phyloP scores from a whole-genome alignment of 2,797 vertebrate genomes.

The Columba guinea region DNA sequence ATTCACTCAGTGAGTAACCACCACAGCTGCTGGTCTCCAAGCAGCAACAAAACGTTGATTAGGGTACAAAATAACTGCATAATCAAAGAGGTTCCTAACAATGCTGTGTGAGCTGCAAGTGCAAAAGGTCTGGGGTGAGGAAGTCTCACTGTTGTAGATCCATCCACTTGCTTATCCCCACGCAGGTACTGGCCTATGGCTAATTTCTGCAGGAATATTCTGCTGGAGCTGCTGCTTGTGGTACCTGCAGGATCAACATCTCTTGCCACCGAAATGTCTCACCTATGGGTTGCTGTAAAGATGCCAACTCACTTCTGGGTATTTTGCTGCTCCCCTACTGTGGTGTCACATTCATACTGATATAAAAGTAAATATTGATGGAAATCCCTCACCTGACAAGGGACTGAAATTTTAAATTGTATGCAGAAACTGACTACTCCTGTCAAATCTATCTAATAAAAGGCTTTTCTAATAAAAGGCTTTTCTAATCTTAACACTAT shows the following conservation, averaged over 20 bases:
- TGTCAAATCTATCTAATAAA: background rate
- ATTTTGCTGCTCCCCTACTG: background rate
- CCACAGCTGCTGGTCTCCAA: slow-evolving; percentile 2
- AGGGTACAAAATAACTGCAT: background rate
- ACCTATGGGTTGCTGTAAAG: background rate
- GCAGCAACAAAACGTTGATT: background rate
- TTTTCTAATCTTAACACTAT: background rate
- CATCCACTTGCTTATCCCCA: background rate
- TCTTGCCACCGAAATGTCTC: background rate
- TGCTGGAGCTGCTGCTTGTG: background rate
- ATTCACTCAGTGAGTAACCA: slow-evolving; percentile 50
- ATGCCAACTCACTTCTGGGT: background rate
- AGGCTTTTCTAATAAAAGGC: background rate
- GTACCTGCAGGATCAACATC: background rate
- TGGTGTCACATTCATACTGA: background rate
- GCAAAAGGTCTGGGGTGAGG: accelerated
- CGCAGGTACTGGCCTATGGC: background rate
- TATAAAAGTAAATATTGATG: background rate
- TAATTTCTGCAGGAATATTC: background rate
- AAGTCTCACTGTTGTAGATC: background rate
- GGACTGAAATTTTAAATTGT: background rate
- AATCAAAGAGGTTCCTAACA: background rate
- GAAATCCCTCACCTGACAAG: background rate
- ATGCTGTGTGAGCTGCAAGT: background rate
- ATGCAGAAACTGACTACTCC: background rate